A percentile compares a stretch with the other conserved stretches of the same genome.
Evolutionary conservation across 2,888 invertebrate genomes (phyloP).

Genomic region (Diplolepis rosae): DNA sequence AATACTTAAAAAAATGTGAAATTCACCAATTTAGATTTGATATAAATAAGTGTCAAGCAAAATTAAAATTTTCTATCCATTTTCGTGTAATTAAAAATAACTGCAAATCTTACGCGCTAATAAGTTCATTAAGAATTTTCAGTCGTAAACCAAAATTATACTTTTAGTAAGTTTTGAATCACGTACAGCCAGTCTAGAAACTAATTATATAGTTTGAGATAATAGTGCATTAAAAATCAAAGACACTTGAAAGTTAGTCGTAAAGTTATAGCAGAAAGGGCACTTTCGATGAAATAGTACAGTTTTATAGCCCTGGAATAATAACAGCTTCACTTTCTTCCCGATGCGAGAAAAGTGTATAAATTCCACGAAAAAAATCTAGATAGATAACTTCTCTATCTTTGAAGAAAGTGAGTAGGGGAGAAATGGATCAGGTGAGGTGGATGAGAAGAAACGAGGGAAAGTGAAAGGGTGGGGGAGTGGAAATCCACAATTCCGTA

Average conservation of each 20-base stretch:
- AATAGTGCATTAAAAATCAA: not conserved
- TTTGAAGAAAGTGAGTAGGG: not conserved
- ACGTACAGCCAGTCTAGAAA: not conserved
- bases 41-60: too few species aligned
- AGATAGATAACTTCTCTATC: not conserved
- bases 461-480: slow-evolving; percentile 1
- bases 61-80: too few species aligned
- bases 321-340: not conserved
- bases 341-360: not conserved
- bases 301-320: not conserved
- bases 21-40: too few species aligned
- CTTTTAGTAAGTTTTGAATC: too few species aligned
- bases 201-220: not conserved
- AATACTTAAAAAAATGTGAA: too few species aligned
- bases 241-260: not conserved
- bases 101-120: too few species aligned
- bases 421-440: not conserved
- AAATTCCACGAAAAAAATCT: not conserved
- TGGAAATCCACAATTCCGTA: slow-evolving; percentile 54
- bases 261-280: not conserved
- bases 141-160: too few species aligned
- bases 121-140: too few species aligned
- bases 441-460: not conserved
- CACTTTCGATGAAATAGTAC: not conserved
- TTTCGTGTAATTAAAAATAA: too few species aligned